A percentile compares a stretch with the other conserved stretches of the same genome.
phyloP scores from a whole-genome alignment of 2,797 vertebrate species.

The Triplophysa bombifrons region DNA sequence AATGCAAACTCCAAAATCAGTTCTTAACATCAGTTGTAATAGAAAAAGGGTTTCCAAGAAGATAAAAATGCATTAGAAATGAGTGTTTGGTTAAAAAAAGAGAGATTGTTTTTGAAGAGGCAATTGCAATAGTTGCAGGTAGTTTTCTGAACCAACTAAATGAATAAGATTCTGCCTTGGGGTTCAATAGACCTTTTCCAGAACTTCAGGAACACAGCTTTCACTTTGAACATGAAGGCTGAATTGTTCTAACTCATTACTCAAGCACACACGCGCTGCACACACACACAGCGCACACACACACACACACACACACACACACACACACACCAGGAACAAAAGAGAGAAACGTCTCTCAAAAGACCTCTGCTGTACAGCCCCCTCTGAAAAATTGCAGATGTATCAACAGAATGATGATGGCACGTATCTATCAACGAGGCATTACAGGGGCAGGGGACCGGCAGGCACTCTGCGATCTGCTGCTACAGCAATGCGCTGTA shows the following conservation, averaged over 20 bases:
- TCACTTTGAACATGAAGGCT: conserved; percentile 45
- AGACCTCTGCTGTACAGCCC: conserved; percentile 48
- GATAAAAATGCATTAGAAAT: conserved; percentile 15
- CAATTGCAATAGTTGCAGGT: conserved; percentile 20
- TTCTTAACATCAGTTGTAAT: neutral
- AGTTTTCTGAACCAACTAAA: conserved; percentile 28
- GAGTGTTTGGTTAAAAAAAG: neutral
- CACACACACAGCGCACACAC: conserved; percentile 23
- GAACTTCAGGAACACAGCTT: conserved; percentile 36
- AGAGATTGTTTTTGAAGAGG: conserved; percentile 16
- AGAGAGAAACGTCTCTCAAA: conserved; percentile 52
- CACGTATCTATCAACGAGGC: conserved; percentile 57
- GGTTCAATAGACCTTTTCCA: conserved; percentile 45
- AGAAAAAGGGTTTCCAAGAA: neutral
- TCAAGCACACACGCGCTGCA: conserved; percentile 28
- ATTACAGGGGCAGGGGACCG: conserved; percentile 42
- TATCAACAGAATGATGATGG: conserved; percentile 55
- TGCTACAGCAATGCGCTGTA: conserved; percentile 49
- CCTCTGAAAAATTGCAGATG: conserved; percentile 51
- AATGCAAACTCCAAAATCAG: neutral
- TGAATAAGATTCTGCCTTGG: conserved; percentile 33
- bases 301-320: conserved; percentile 28
- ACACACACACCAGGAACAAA: conserved; percentile 45
- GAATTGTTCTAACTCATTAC: conserved; percentile 45
- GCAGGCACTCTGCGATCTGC: conserved; percentile 32